Conservation (phyloP, 2,113 vertebrate species). For the Hemicordylus capensis region DNA sequence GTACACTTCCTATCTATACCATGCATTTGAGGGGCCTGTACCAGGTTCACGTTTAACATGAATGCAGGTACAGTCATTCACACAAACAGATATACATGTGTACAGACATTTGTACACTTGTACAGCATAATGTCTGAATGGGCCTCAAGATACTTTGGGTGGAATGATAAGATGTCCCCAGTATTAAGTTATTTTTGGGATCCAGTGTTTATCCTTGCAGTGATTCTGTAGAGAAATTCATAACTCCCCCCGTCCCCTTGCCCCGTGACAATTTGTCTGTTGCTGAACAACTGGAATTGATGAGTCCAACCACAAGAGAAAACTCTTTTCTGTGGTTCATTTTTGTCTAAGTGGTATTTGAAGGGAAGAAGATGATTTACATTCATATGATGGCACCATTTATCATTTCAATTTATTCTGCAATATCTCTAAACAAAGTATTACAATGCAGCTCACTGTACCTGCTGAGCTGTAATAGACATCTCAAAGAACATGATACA, state of each 20-base stretch:
- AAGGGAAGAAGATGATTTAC: conserved; percentile 4
- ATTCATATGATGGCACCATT: conserved; percentile 19
- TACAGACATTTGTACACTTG: too few species aligned
- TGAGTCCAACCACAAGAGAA: conserved; percentile 3
- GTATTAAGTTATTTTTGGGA: background rate
- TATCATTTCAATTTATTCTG: conserved; percentile 21
- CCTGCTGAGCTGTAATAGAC: conserved; percentile 30
- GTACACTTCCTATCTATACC: too few species aligned
- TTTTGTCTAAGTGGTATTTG: background rate
- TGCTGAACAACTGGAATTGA: background rate
- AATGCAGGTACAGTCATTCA: too few species aligned
- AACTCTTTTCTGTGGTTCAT: background rate
- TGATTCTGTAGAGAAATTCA: background rate
- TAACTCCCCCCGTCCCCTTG: too few species aligned
- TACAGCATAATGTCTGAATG: too few species aligned
- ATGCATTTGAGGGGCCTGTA: too few species aligned
- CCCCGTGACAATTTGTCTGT: background rate
- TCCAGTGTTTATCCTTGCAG: background rate
- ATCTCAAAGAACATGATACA: conserved; percentile 21
- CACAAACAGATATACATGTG: too few species aligned
- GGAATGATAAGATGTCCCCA: background rate
- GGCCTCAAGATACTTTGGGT: too few species aligned
- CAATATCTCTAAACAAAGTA: conserved; percentile 21
- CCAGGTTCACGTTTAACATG: too few species aligned
- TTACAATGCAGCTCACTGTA: conserved; percentile 29